Evolutionary conservation across 2,113 vertebrate species (phyloP).

Genomic region (Coryphaenoides rupestris): DNA sequence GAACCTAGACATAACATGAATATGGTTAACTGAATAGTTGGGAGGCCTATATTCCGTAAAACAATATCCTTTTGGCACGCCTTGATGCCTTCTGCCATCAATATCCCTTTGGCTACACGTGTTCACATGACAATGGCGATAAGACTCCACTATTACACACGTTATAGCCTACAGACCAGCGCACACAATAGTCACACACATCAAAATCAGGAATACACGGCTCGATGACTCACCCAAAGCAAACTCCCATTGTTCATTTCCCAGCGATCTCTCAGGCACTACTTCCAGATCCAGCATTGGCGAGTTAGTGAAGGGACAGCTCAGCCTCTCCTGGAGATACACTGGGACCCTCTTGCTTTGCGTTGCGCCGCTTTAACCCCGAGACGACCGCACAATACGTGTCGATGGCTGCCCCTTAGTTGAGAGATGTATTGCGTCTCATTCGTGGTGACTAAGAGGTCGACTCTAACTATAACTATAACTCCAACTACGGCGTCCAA

Average conservation of each 20-base stretch:
- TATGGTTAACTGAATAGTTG: no score
- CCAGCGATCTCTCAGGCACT: slow-evolving; percentile 97
- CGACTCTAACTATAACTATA: no score
- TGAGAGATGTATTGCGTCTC: no score
- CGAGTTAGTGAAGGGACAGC: slow-evolving; percentile 63
- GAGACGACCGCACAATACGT: slow-evolving; percentile 4
- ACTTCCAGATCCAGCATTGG: slow-evolving; percentile 99
- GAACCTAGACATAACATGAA: no score
- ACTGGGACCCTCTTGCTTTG: slow-evolving; percentile 44
- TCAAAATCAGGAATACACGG: not conserved
- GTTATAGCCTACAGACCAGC: no score
- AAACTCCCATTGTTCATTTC: slow-evolving; percentile 99
- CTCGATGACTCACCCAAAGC: slow-evolving; percentile 81
- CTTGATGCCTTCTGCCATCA: no score
- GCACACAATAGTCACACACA: not conserved
- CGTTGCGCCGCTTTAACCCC: slow-evolving; percentile 14
- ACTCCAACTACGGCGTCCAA: no score
- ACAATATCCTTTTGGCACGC: no score
- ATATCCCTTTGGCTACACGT: no score
- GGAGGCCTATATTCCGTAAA: no score
- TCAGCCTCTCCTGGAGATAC: slow-evolving; percentile 57
- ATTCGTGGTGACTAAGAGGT: no score
- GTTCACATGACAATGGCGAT: not conserved
- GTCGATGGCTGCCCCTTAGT: not conserved
- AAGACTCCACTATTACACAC: no score